Conservation (phyloP, 1,140 invertebrate genomes). For the Bombus consobrinus region DNA sequence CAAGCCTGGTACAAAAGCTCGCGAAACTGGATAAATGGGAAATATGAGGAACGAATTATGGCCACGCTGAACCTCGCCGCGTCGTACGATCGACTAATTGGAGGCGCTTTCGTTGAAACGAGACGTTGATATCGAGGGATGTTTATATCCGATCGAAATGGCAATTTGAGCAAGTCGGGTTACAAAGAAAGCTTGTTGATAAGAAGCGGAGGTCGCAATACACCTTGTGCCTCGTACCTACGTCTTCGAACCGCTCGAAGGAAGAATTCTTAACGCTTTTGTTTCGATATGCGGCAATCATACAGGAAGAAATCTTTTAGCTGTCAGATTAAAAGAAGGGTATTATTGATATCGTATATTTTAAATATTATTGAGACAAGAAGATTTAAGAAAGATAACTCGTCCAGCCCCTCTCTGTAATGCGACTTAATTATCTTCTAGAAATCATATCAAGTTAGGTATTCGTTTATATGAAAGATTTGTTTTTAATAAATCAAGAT, state of each 20-base stretch:
- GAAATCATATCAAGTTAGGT: too few relatives aligned
- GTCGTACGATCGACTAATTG: slow-evolving; percentile 14
- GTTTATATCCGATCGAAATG: background rate
- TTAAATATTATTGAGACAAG: background rate
- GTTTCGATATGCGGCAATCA: background rate
- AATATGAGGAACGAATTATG: slow-evolving; percentile 34
- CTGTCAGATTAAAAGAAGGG: background rate
- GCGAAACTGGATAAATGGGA: slow-evolving; percentile 37
- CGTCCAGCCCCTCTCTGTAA: too few relatives aligned
- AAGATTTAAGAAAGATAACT: too few relatives aligned
- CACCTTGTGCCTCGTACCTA: background rate
- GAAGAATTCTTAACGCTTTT: background rate
- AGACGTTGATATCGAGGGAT: background rate
- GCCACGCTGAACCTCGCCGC: too few relatives aligned
- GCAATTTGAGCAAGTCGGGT: too few relatives aligned
- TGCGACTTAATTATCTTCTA: too few relatives aligned
- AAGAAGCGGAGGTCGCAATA: background rate
- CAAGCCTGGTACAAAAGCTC: slow-evolving; percentile 19
- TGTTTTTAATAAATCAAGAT: too few relatives aligned
- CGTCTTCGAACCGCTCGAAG: background rate
- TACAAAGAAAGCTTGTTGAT: background rate
- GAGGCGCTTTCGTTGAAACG: background rate
- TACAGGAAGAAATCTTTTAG: background rate
- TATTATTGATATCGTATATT: background rate
- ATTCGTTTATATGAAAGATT: too few relatives aligned